Base-by-base conservation (phyloP, 2,797 vertebrate genomes). In the Phrynocephalus forsythii region DNA sequence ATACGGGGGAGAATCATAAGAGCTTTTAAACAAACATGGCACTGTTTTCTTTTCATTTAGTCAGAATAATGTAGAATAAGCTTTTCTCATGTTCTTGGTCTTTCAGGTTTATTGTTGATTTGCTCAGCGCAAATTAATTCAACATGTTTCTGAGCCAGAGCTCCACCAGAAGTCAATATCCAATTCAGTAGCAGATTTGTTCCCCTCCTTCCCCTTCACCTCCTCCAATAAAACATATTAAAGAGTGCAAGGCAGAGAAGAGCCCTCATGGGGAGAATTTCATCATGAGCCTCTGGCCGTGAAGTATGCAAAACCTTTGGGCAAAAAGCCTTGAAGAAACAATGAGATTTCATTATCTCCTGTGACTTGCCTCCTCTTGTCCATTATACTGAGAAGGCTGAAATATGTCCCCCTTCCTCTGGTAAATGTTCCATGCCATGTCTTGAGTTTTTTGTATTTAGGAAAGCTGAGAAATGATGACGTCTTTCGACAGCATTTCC, bases 71-170 rank as follows among this genome's bases (percentile, higher is more conserved):
- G 80, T 81, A 84, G 85, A 91, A 89, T 86, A 90, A 93, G 82
- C 71, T 90, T 79, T 85, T 85, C 85, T 92, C 67, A 16, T 87
- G 16, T 91, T 93, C 10, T 48, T 85, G 77, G 22, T 82, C 78
- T 87, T 84, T 89, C 77, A 83, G 56, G 15, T 91, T 92, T 91
- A 66, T 87, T 88, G 91, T 87, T 83, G 91, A 79, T 92, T 94
- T 94, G 88, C 71, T 87, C 56, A 78, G 60, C 80, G 73, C 73
- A 88, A 90, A 93, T 92, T 91, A 94, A 92, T 96, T 91, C 88
- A 86, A 60, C 0, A 0, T 91, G 88, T 88, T 93, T 90, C 89
- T 81, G 89, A 91, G 83, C 86, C 84, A 50, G 86, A 92, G 68
- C 88, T 84, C 86, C 11, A 0, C 87, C 89, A 95, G 90, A 93